phyloP scores from a whole-genome alignment of 1,140 invertebrate species.

The Battus philenor region DNA sequence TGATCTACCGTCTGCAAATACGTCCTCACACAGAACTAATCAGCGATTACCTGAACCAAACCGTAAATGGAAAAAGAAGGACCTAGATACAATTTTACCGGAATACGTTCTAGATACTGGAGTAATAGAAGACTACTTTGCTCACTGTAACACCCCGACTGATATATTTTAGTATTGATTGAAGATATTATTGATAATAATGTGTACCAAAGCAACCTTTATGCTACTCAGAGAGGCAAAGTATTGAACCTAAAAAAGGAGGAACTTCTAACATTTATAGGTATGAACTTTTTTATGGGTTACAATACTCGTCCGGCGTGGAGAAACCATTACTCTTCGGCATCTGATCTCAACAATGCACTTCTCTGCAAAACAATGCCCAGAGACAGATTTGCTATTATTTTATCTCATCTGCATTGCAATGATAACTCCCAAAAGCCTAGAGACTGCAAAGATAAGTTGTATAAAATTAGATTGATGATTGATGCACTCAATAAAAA shows the following conservation, averaged over 20 bases:
- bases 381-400: conserved; percentile 31
- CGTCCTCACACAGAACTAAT: conserved; percentile 23
- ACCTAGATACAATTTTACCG: conserved; percentile 29
- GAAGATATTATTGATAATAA: conserved; percentile 36
- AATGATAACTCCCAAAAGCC: conserved; percentile 11
- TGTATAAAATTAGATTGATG: conserved; percentile 22
- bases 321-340: conserved; percentile 31
- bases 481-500: conserved; percentile 24
- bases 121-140: conserved; percentile 35
- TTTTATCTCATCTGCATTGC: conserved; percentile 33
- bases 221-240: conserved; percentile 40
- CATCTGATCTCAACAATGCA: conserved; percentile 33
- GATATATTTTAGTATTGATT: conserved; percentile 40
- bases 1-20: conserved; percentile 27
- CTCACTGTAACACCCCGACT: conserved; percentile 30
- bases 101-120: conserved; percentile 34
- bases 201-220: conserved; percentile 39
- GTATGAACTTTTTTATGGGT: conserved; percentile 44
- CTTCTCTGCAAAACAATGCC: conserved; percentile 33
- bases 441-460: conserved; percentile 24
- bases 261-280: conserved; percentile 41
- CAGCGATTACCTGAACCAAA: conserved; percentile 22
- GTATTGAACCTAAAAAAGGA: conserved; percentile 37
- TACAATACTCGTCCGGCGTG: conserved; percentile 31
- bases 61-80: conserved; percentile 28